Evolutionary conservation across 2,113 vertebrate species (phyloP), one percentile per base, ranked within the genome.

Genomic region (Irena cyanogastra): DNA sequence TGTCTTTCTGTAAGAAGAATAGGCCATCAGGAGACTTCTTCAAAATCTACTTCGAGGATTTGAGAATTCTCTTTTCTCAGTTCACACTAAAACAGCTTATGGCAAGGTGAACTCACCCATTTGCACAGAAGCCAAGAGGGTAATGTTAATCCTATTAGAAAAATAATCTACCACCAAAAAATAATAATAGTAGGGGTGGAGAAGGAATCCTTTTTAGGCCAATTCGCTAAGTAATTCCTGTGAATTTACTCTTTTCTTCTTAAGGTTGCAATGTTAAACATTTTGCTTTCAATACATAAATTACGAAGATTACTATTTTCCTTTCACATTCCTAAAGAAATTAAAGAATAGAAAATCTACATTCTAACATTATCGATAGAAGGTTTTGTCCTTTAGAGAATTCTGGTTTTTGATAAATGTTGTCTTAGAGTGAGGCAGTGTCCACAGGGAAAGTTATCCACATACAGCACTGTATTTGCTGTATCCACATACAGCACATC

Each of bases 71-170:
- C 35, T n/a, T 93, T 84, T 78, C 28, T 84, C 57, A 94, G 42
- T 68, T 97, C 83, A 76, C 45, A 44, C 26, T 45, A 53, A 95
- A 94, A 95, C 24, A 91, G 56, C 47, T 93, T 79, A 41, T 74
- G 72, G 41, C 74, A 97, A 91, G 94, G 87, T 90, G 47, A 96
- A 87, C 52, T 93, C 69, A 79, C 63, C 44, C 81, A n/a, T 88
- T 85, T 95, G 68, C 66, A 80, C 24, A 83, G 82, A 95, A 95
- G 79, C 74, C 87, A 83, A 91, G 30, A 66, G 30, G 45, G 82
- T 57, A 75, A 60, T 12, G 26, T 77, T 96, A 93, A 97, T 95
- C 92, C 63, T 95, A 84, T 94, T 94, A 94, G 60, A 92, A 95
- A 94, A 95, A 87, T 90, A 93, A 95, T 91, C 83, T 82, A 78